Evolutionary conservation across 23 tunicate species (phyloP), one percentile per base, ranked within the genome.

Genomic region (Styela plicata): DNA sequence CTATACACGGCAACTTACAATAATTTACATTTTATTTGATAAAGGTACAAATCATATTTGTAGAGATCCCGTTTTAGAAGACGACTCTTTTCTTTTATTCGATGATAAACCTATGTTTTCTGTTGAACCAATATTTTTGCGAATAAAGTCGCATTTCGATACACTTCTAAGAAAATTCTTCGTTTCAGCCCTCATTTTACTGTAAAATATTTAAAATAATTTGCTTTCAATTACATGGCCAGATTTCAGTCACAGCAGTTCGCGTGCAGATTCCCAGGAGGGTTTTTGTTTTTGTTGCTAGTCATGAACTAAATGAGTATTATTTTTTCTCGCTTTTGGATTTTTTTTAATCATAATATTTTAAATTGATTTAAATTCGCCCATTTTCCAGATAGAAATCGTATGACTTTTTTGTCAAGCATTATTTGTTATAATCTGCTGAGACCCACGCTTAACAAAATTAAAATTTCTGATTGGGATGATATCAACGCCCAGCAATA

Each of bases 171-270:
- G 77, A 3, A 71, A 71, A 28, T 29, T 71, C 5, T 3, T 29
- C 35, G 77, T 71, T 3, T 34, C 34, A 18, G 26, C 36, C 17
- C 77, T 27, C 77, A 71, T 71, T 71, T 71, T 33, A 19, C 77
- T 71, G 77, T 7, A 71, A 71, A 71, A 32, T 71, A 44, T 5
- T 44, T 7, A 13, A 13, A 13, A 13, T 44, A 44, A 44, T 44
- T 5, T 44, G 57, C 57, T 44, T 44, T 13, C 13, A 44, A 13
- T 5, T n/a, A n/a, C n/a, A n/a, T n/a, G n/a, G n/a, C n/a, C n/a
- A n/a, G n/a, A n/a, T n/a, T n/a, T n/a, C n/a, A n/a, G n/a, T n/a
- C n/a, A 44, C 13, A 44, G 57, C 57, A 44, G 13, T 44, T 44
- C 57, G 57, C 7, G 13, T 44, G 13, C 57, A 44, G 13, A 5